A percentile compares a stretch with the other conserved stretches of the same genome.
phyloP scores from a whole-genome alignment of 2,797 vertebrate genomes.

The Hippoglossus hippoglossus region DNA sequence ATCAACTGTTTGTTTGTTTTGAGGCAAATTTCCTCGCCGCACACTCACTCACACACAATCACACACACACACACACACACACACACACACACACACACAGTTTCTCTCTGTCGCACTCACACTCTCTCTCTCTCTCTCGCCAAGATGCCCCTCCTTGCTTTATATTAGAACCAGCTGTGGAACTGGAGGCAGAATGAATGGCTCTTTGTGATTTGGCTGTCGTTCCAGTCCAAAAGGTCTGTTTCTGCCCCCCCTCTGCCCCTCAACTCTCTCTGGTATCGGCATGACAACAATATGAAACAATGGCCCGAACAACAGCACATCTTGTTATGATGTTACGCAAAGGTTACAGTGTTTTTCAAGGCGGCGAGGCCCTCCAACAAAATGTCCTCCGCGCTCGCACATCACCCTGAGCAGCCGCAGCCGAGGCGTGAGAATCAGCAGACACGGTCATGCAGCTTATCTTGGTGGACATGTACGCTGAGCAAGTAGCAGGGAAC shows the following conservation, averaged over 20 bases:
- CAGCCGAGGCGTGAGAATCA: constrained; percentile 54
- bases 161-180: constrained; percentile 89
- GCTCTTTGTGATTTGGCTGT: constrained; percentile 86
- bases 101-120: constrained; percentile 21
- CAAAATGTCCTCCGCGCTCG: constrained; percentile 57
- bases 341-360: constrained; percentile 63
- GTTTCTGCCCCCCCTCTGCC: constrained; percentile 56
- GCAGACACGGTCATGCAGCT: constrained; percentile 58
- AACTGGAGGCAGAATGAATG: constrained; percentile 82
- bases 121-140: constrained; percentile 30
- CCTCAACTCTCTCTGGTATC: constrained; percentile 54
- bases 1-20: constrained; percentile 77
- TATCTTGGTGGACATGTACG: constrained; percentile 51
- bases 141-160: constrained; percentile 75
- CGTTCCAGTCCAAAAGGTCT: constrained; percentile 78
- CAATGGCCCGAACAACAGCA: constrained; percentile 70
- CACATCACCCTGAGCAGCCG: constrained; percentile 13
- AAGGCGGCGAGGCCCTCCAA: constrained; percentile 26
- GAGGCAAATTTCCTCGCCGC: constrained; percentile 63
- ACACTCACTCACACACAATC: constrained; percentile 41
- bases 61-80: constrained; percentile 11
- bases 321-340: constrained; percentile 62
- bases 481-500: constrained; percentile 28
- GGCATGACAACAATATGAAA: constrained; percentile 77
- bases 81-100: constrained; percentile 42